Evolutionary conservation across 2,888 invertebrate genomes (phyloP), one percentile per base, ranked within the genome.

Genomic region (Brachypalpus laphriformis): DNA sequence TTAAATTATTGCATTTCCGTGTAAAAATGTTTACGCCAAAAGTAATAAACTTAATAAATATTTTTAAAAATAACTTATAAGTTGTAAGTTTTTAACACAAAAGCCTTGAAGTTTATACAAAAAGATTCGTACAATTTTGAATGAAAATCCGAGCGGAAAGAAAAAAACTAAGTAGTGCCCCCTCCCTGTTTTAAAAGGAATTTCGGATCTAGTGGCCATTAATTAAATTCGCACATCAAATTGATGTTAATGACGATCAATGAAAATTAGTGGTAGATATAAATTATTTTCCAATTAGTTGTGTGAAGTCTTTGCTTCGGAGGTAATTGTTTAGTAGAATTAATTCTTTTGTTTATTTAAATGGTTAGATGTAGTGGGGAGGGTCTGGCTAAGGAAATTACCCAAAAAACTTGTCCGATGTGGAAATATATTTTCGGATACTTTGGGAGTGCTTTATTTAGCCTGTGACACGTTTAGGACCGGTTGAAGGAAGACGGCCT

Each of bases 221-320:
- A 74, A 78, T 83, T 78, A 56, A 63, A 83, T 74, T 65, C 56
- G 20, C 57, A 63, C 68, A 70, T 18, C 31, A 65, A 75, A 78
- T 83, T 83, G 74, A 83, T 83, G 78, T 78, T 83, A 57, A 78
- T 78, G 63, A 45, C 70, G 20, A 25, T 57, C 80, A 70, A 74
- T 68, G 78, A 83, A 83, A 72, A 74, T 78, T 42, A 42, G 42
- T 68, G 25, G 61, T 42, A 11, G 42, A 63, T 63, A 78, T 78
- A 65, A 83, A 83, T 83, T 83, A 83, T 78, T 78, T 83, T 78
- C 63, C 68, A 83, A 78, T 70, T 75, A 68, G 65, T 80, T 34
- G 45, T 34, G 31, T 34, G 40, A 45, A 61, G 54, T 54, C 42
- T 70, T 45, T 25, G 47, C 22, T 65, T 56, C n/a, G 51, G 14